Conservation (phyloP, 2,888 invertebrate species). For the Dastarcus helophoroides region DNA sequence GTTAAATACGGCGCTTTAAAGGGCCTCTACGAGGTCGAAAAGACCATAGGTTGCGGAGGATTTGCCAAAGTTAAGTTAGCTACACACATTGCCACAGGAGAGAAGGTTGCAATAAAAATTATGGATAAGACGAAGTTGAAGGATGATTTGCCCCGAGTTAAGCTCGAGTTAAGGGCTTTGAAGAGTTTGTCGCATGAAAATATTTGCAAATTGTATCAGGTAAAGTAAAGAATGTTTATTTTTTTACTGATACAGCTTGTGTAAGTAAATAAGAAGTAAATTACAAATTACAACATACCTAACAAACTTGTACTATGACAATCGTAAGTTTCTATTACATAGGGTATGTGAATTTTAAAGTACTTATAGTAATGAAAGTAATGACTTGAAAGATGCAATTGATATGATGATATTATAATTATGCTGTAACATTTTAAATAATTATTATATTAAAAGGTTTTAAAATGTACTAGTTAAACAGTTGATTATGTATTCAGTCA, state of each 20-base stretch:
- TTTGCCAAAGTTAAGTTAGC: constrained; percentile 74
- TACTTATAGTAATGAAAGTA: too few relatives aligned
- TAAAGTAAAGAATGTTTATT: constrained; percentile 10
- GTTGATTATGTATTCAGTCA: too few relatives aligned
- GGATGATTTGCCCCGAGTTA: constrained; percentile 59
- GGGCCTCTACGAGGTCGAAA: constrained; percentile 53
- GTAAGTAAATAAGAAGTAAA: constrained; percentile 2
- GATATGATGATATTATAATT: too few relatives aligned
- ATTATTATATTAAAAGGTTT: too few relatives aligned
- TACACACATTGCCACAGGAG: constrained; percentile 64
- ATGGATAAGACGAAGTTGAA: constrained; percentile 65
- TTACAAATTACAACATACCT: constrained; percentile 5
- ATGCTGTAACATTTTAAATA: too few relatives aligned
- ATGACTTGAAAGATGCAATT: too few relatives aligned
- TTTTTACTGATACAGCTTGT: not conserved
- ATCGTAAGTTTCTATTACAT: too few relatives aligned
- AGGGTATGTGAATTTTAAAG: too few relatives aligned
- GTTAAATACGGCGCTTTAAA: constrained; percentile 43
- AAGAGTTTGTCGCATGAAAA: constrained; percentile 58
- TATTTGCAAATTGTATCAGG: constrained; percentile 66
- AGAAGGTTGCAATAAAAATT: constrained; percentile 73
- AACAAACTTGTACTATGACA: too few relatives aligned
- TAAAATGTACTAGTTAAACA: too few relatives aligned
- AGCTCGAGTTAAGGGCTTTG: constrained; percentile 61
- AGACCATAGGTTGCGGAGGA: constrained; percentile 64